Percentiles rank a stretch among this genome's conserved stretches.
Conservation (phyloP, 2,888 invertebrate genomes). For the Gibbula magus region DNA sequence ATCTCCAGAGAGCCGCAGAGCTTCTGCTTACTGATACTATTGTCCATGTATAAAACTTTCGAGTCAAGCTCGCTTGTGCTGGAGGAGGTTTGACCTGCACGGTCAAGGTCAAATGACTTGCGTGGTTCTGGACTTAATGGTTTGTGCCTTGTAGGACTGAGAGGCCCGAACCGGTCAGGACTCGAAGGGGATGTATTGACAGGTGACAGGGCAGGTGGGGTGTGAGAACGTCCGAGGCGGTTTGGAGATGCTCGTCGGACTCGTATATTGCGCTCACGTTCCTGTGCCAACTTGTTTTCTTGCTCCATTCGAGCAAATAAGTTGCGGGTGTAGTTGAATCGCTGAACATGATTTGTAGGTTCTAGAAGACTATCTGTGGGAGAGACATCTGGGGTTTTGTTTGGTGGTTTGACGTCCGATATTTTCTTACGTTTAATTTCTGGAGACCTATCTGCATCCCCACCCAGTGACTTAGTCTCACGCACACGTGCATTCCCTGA, state of each 20-base stretch:
- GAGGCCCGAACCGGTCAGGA: not conserved
- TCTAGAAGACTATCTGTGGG: conserved; percentile 37
- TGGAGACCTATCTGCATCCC: conserved; percentile 43
- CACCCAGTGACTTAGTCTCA: not conserved
- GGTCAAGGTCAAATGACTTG: not conserved
- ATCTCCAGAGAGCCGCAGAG: conserved; percentile 7
- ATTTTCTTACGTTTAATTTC: conserved; percentile 51
- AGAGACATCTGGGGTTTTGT: not conserved
- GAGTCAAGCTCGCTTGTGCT: conserved; percentile 1
- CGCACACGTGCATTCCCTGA: not conserved
- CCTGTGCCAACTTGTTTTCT: conserved; percentile 51
- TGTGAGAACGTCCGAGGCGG: conserved; percentile 33
- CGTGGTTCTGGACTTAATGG: conserved; percentile 13
- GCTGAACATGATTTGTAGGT: conserved; percentile 70
- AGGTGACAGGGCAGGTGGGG: conserved; percentile 57
- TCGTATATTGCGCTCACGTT: conserved; percentile 39
- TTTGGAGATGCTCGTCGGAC: conserved; percentile 48
- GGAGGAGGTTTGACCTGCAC: not conserved
- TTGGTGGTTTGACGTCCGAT: conserved; percentile 26
- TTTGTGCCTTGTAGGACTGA: conserved; percentile 1
- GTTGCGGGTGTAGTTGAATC: conserved; percentile 71
- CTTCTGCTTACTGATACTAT: conserved; percentile 17
- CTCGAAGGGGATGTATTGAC: conserved; percentile 46
- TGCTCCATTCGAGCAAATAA: conserved; percentile 73
- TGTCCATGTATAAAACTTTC: not conserved